Base-by-base conservation (phyloP, 2,888 invertebrate genomes). In the Orthosia gracilis region DNA sequence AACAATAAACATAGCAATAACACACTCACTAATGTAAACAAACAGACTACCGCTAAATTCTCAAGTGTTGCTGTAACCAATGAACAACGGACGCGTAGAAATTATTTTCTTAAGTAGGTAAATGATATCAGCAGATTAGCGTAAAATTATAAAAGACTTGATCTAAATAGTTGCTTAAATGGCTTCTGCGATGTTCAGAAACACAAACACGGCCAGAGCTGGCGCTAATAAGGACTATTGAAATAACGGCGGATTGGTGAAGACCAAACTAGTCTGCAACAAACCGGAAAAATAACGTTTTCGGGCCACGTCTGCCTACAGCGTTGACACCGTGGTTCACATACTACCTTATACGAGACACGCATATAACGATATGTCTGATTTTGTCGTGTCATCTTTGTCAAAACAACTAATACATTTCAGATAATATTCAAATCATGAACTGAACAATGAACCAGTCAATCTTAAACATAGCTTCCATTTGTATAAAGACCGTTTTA, bases 281-380 rank as follows among this genome's bases (percentile, higher is more conserved):
- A 92, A 95, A 94, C 94, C 95, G 95, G 95, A 95, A 94, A 94
- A 95, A 94, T 95, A 94, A 92, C 91, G 94, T 93, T 95, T 95
- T 95, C 93, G 92, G 89, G 88, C 89, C 95, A 95, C 95, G 94
- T 94, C 89, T 88, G 88, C 69, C 79, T 63, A 73, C 69, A 71
- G 50, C 84, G 84, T 82, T 87, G 77, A 88, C 89, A 87, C 80
- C 86, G 89, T 89, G 89, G 86, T 89, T 88, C 89, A 89, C 87
- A 84, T 87, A 83, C 92, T 89, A 88, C 88, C 92, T 92, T 84
- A 88, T 90, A 93, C 94, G 92, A 93, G 94, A 90, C 90, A 82
- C 80, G 94, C 91, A 94, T 94, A 87, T 73, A 59, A 68, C 67
- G 23, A 72, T 66, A 72, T 26, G 65, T 54, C 63, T 69, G 59